Base-by-base conservation (phyloP, 2,797 vertebrate genomes). In the Octomys mimax region DNA sequence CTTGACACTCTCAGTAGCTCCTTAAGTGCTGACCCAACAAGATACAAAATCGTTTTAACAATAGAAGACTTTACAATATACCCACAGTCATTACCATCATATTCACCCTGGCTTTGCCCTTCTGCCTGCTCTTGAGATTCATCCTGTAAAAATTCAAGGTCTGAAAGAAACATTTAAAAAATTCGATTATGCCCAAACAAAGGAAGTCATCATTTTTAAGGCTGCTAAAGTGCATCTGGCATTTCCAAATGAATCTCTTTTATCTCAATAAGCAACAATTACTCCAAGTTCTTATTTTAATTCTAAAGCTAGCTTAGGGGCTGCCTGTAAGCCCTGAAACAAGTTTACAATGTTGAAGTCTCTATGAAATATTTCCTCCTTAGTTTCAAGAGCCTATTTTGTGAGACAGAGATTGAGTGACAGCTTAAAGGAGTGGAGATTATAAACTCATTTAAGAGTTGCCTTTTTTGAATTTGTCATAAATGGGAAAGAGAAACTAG, bases 351-450 rank as follows among this genome's bases (percentile, higher is more conserved):
- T 31, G n/a, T 82, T 61, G 24, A 89, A 36, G 36, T 89, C 89
- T 89, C 85, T 70, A 42, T 89, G 78, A 92, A 93, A 85, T 92
- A 57, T 86, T 92, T 95, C 89, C 83, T 91, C 52, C 54, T 75
- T 54, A 49, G 24, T 92, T 91, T 89, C 93, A 86, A 79, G 66
- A 68, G 66, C 94, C 46, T 36, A 39, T 94, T 97, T 97, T 90
- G 81, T 19, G 21, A 96, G 75, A 78, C 75, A 59, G 94, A 84
- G 90, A 95, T 49, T 97, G 92, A 93, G 57, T 87, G 80, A 79
- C 90, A 94, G 77, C 73, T 98, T 96, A 52, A 96, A 92, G 96
- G 93, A 92, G 66, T 89, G 54, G 6, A 1, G 93, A 97, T 96
- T 95, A 96, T 92, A 95, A 97, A 79, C 87, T 93, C 87, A 90